These are phyloP conservation scores for Leptestheria dahalacensis DNA, from an alignment of 1,140 invertebrate species.

Conservation along the genomic window DNA sequence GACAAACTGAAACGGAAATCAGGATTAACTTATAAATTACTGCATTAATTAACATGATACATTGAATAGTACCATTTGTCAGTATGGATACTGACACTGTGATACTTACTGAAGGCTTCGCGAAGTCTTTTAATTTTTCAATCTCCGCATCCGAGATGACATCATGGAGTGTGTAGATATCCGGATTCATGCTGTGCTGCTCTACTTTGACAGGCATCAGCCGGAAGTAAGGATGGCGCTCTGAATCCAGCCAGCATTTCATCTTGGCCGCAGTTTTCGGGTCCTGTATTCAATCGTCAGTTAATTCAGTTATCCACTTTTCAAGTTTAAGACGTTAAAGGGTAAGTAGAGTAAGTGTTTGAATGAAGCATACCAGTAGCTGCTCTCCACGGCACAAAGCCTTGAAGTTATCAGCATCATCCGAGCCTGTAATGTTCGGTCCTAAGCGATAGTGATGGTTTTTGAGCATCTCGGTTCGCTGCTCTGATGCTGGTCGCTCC, in stretches of 20 bases:
- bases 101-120: constrained; percentile 33
- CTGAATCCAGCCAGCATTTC: constrained; percentile 23
- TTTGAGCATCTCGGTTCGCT: constrained; percentile 17
- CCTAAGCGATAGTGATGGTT: constrained; percentile 17
- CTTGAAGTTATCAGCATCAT: constrained; percentile 32
- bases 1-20: constrained; percentile 26
- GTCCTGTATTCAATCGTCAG: constrained; percentile 14
- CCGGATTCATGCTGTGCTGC: constrained; percentile 30
- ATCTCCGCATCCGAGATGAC: constrained; percentile 34
- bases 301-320: too few species aligned
- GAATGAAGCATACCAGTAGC: constrained; percentile 25
- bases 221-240: constrained; percentile 28
- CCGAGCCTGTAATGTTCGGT: constrained; percentile 17
- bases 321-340: too few species aligned
- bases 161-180: constrained; percentile 36
- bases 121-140: constrained; percentile 30
- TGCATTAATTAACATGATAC: too few species aligned
- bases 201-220: constrained; percentile 37
- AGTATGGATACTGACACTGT: too few species aligned
- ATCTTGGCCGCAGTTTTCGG: constrained; percentile 18
- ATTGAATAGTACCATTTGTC: too few species aligned
- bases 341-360: neutral
- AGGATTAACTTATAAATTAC: constrained; percentile 1
- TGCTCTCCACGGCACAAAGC: constrained; percentile 36
- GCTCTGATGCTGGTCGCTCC: constrained; percentile 11